Evolutionary conservation across 2,888 invertebrate genomes (phyloP).

Genomic region (Papilio gigon): DNA sequence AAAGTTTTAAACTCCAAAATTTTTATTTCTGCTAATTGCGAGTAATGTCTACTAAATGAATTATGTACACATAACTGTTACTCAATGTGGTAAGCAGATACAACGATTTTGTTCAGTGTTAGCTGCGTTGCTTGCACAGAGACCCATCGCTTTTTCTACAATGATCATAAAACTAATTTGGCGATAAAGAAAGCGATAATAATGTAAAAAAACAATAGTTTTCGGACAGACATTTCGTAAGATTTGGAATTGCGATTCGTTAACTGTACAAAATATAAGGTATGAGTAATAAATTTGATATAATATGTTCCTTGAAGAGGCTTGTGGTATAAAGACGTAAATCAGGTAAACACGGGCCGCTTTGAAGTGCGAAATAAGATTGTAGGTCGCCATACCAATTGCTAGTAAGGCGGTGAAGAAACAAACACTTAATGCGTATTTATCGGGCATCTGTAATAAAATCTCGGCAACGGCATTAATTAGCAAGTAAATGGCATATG

Average conservation of each 20-base stretch:
- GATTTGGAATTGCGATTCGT: neutral
- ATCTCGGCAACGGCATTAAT: constrained; percentile 62
- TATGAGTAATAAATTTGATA: neutral
- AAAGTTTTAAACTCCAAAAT: too few relatives aligned
- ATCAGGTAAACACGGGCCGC: constrained; percentile 7
- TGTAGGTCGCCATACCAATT: constrained; percentile 32
- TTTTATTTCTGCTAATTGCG: too few relatives aligned
- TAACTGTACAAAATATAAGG: neutral
- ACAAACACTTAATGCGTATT: constrained; percentile 37
- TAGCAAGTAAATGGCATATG: constrained; percentile 71
- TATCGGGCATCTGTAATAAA: constrained; percentile 40
- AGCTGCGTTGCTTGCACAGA: too few relatives aligned
- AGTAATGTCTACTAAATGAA: too few relatives aligned
- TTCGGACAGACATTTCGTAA: neutral
- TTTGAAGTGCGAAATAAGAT: constrained; percentile 22
- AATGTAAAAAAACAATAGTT: neutral
- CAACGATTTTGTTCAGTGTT: neutral
- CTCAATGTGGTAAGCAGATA: neutral
- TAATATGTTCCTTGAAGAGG: neutral
- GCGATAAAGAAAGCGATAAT: neutral
- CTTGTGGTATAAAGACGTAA: neutral
- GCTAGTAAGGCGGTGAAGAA: constrained; percentile 27
- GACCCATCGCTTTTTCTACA: neutral
- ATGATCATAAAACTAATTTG: neutral
- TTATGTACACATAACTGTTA: too few relatives aligned